Percentiles rank a stretch among this genome's conserved stretches.
Evolutionary conservation across 2,113 vertebrate species (phyloP).

Genomic region (Leptodactylus fuscus): DNA sequence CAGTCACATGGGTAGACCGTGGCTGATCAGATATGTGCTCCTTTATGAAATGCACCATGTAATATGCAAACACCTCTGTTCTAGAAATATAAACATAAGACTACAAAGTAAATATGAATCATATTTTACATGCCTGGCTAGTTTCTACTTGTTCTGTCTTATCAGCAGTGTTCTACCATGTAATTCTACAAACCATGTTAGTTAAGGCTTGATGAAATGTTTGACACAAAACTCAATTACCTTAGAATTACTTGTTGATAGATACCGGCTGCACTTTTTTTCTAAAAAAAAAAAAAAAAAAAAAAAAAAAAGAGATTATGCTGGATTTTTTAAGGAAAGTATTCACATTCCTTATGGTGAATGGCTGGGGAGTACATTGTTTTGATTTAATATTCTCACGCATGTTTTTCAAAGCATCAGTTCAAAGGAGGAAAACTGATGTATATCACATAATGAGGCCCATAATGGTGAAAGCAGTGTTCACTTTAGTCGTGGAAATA

Average conservation of each 20-base stretch:
- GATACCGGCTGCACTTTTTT: not conserved
- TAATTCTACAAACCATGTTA: not conserved
- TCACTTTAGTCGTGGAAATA: not conserved
- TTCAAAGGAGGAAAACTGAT: not conserved
- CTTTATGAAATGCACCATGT: no score
- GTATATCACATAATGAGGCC: not conserved
- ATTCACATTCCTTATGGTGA: constrained; percentile 14
- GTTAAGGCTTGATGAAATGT: not conserved
- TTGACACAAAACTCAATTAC: constrained; percentile 9
- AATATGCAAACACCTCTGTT: no score
- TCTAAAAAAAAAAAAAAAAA: not conserved
- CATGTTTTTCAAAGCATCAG: not conserved
- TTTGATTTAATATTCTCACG: constrained; percentile 18
- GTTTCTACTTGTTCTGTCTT: not conserved
- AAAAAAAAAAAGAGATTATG: no score
- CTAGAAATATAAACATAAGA: no score
- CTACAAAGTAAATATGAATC: not conserved
- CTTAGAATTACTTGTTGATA: not conserved
- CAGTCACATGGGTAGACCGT: no score
- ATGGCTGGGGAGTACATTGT: constrained; percentile 19
- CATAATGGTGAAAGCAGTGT: no score
- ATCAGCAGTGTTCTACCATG: not conserved
- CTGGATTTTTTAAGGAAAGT: not conserved
- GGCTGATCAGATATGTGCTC: no score
- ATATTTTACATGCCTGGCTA: not conserved